phyloP scores from a whole-genome alignment of 2,888 invertebrate genomes.

The Acleris sparsana region DNA sequence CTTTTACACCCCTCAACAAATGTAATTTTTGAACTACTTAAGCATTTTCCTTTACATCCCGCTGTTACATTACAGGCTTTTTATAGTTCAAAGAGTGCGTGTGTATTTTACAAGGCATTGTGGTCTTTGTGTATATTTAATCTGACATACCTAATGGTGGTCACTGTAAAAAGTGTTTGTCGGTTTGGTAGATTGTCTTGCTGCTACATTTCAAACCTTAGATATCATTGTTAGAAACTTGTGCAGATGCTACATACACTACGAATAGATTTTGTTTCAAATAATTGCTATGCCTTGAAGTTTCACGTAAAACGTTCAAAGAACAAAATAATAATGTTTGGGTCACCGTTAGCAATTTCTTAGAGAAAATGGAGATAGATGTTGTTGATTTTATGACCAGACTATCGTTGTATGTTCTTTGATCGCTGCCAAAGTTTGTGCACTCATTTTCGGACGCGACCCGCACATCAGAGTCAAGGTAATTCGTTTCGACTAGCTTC shows the following conservation, averaged over 20 bases:
- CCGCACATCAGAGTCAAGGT: slow-evolving; percentile 8
- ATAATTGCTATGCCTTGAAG: slow-evolving; percentile 9
- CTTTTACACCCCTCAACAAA: neutral
- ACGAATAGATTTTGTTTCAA: slow-evolving; percentile 2
- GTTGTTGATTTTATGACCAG: neutral
- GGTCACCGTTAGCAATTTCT: neutral
- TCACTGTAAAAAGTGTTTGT: slow-evolving; percentile 5
- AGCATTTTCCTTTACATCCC: neutral
- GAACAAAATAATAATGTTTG: neutral
- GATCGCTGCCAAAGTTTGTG: neutral
- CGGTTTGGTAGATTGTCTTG: slow-evolving; percentile 19
- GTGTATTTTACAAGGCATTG: neutral
- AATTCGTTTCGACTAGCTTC: slow-evolving; percentile 7
- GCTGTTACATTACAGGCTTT: neutral
- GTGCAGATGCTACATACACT: slow-evolving; percentile 1
- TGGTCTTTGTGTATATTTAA: neutral
- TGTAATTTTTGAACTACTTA: neutral
- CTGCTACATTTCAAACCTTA: slow-evolving; percentile 7
- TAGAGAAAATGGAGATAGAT: neutral
- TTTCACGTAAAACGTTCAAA: neutral
- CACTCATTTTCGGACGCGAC: neutral
- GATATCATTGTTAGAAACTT: slow-evolving; percentile 10
- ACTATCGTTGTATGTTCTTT: neutral
- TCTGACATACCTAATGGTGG: neutral
- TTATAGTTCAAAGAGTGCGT: neutral